phyloP scores from a whole-genome alignment of 2,113 vertebrate species.

The Malurus alboscapulatus region DNA sequence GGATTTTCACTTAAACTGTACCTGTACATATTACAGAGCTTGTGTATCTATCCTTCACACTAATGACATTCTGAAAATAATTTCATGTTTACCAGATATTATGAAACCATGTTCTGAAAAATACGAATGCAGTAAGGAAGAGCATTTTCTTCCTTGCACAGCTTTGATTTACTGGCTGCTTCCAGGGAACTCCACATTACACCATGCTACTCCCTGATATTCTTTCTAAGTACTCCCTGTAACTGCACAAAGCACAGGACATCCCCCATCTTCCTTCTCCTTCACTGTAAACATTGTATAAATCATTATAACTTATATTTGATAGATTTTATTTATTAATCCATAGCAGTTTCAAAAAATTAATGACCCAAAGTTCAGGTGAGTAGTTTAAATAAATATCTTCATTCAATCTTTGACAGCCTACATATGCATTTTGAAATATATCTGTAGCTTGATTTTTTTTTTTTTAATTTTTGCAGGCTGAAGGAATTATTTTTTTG shows the following conservation, averaged over 20 bases:
- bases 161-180: background rate
- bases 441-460: background rate
- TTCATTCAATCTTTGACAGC: slow-evolving; percentile 16
- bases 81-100: background rate
- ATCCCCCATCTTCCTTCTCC: background rate
- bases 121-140: background rate
- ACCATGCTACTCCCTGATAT: background rate
- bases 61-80: background rate
- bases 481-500: slow-evolving; percentile 45
- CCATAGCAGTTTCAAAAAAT: background rate
- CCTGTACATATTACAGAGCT: accelerated
- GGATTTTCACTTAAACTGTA: background rate
- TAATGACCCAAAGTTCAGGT: slow-evolving; percentile 6
- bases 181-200: background rate
- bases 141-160: background rate
- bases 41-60: background rate
- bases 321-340: slow-evolving; percentile 29
- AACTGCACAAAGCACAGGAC: background rate
- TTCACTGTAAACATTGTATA: slow-evolving; percentile 26
- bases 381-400: slow-evolving; percentile 21
- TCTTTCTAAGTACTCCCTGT: background rate
- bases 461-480: slow-evolving; percentile 7
- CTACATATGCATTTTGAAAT: background rate
- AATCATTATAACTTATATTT: background rate
- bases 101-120: background rate